Evolutionary conservation across 2,797 vertebrate genomes (phyloP).

Genomic region (Odontamblyopus rebecca): DNA sequence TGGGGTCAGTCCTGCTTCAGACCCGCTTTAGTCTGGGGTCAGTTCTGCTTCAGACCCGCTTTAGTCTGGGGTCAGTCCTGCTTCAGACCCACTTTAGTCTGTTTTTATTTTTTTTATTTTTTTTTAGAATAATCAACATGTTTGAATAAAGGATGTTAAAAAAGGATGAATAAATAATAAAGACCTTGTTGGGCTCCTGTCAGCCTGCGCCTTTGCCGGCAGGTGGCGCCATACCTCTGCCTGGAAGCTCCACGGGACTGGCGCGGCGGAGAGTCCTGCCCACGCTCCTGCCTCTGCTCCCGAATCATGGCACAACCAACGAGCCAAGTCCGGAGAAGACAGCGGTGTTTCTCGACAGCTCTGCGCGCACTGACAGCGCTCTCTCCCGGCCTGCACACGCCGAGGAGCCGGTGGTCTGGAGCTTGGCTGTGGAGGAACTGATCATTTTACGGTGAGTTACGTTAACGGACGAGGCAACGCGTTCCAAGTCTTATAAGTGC

Average conservation of each 20-base stretch:
- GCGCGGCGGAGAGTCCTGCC: background rate
- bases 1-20: too few species aligned
- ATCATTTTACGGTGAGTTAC: background rate
- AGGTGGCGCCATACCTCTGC: background rate
- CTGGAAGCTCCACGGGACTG: background rate
- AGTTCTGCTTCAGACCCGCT: too few species aligned
- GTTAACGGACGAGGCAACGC: background rate
- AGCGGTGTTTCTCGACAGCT: background rate
- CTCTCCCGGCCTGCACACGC: background rate
- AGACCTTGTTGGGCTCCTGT: too few species aligned
- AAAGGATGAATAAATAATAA: too few species aligned
- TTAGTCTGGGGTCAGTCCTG: too few species aligned
- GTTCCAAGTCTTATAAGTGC: too few species aligned
- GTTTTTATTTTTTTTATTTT: too few species aligned
- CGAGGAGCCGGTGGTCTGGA: background rate
- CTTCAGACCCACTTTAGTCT: too few species aligned
- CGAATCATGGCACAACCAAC: background rate
- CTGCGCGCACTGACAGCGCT: background rate
- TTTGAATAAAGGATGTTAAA: too few species aligned
- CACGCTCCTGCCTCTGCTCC: background rate
- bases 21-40: too few species aligned
- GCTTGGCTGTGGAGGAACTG: background rate
- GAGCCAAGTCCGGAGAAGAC: background rate
- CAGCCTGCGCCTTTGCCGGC: background rate
- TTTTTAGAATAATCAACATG: too few species aligned